Evolutionary conservation across 2,888 invertebrate species (phyloP).

Genomic region (Shargacucullia verbasci): DNA sequence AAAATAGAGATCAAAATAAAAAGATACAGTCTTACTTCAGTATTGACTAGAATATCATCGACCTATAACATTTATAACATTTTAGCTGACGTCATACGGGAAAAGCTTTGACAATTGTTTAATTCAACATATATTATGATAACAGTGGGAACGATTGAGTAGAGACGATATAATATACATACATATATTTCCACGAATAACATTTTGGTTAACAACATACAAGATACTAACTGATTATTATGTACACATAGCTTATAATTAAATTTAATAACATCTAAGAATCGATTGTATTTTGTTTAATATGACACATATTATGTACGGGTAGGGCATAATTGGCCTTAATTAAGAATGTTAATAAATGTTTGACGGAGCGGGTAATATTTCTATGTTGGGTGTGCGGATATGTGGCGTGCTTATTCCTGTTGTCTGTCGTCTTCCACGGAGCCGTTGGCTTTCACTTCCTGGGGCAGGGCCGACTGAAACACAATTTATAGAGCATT

Average conservation of each 20-base stretch:
- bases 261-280: conserved; percentile 77
- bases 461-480: conserved; percentile 82
- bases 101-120: conserved; percentile 36
- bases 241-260: conserved; percentile 84
- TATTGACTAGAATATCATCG: conserved; percentile 68
- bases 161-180: conserved; percentile 26
- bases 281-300: conserved; percentile 72
- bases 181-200: conserved; percentile 52
- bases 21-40: conserved; percentile 71
- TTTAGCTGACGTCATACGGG: conserved; percentile 20
- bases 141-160: conserved; percentile 30
- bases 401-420: conserved; percentile 71
- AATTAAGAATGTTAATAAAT: conserved; percentile 49
- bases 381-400: conserved; percentile 64
- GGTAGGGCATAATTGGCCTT: conserved; percentile 57
- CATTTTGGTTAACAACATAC: conserved; percentile 68
- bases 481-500: conserved; percentile 57
- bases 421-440: conserved; percentile 84
- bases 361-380: conserved; percentile 74
- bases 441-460: conserved; percentile 81
- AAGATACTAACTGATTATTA: conserved; percentile 77
- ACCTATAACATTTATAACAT: conserved; percentile 51
- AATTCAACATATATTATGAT: conserved; percentile 58
- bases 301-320: conserved; percentile 59
- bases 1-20: conserved; percentile 52